Evolutionary conservation across 1,140 invertebrate genomes (phyloP), one percentile per base, ranked within the genome.

Genomic region (Zaprionus africanus): DNA sequence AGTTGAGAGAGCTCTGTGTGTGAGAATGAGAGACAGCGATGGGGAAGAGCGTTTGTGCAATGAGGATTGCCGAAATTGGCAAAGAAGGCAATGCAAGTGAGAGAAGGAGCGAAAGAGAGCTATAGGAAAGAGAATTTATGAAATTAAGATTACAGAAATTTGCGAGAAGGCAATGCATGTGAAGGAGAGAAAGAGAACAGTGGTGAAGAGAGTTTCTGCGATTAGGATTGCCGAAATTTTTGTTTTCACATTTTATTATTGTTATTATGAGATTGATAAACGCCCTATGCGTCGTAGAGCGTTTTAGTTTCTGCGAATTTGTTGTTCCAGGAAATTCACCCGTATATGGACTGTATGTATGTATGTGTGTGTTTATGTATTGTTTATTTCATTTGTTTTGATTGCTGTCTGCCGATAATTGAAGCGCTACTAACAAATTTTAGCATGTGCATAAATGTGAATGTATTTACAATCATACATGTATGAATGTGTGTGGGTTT

Each of bases 301-400:
- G 38, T 51, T 57, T 71, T 34, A 56, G 59, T 60, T 71, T 76
- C 73, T 38, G 73, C 67, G 73, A 76, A 76, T 54, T 76, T 28
- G 24, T 54, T 71, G 67, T 64, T 75, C 72, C 43, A 34, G 26
- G 66, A 70, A 75, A 58, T 26, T 36, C 34, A 53, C 15, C 38
- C 15, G 13, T 66, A 57, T 17, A 36, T 66, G 34, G 5, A 15
- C 24, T 36, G 9, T 56, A 15, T 74, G 38, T 56, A 1, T 66
- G n/a, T 54, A 3, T 34, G 41, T 56, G 19, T 65, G 11, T 53
- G 12, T 72, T 12, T 61, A 51, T 76, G 34, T 66, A 51, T 72
- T 62, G 61, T 65, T 41, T 36, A 62, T 86, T 69, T 76, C 54
- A 76, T 71, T 76, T 76, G 67, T 76, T 76, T 76, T 76, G 73